A percentile compares a stretch with the other conserved stretches of the same genome.
These are phyloP conservation scores for Drosophila mojavensis DNA, from an alignment of 1,140 invertebrate species.

Conservation along the genomic window DNA sequence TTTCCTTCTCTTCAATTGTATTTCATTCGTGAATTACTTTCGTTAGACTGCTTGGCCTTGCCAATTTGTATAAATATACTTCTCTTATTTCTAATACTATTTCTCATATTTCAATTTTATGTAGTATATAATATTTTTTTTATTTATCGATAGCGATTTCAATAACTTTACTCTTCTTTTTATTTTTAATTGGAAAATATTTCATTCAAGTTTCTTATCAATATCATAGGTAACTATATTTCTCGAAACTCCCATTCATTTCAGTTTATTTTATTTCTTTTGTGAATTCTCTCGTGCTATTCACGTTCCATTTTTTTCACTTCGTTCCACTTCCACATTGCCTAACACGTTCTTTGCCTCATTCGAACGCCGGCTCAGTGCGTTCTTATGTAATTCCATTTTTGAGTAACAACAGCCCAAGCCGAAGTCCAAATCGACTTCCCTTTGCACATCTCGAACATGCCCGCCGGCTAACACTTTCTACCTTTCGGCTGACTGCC, in stretches of 20 bases:
- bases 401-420: neutral
- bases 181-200: no score
- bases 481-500: constrained; percentile 37
- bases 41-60: no score
- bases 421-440: neutral
- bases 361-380: neutral
- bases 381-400: constrained; percentile 36
- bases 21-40: neutral
- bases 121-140: no score
- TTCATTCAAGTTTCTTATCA: no score
- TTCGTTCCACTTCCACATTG: constrained; percentile 8
- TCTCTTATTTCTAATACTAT: no score
- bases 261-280: neutral
- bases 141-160: no score
- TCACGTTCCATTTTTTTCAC: constrained; percentile 16
- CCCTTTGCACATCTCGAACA: constrained; percentile 7
- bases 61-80: no score
- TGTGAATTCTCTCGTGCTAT: neutral
- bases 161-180: no score
- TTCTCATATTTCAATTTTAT: no score
- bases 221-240: no score
- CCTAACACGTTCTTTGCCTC: neutral
- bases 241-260: no score
- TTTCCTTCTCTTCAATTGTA: neutral
- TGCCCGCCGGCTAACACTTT: constrained; percentile 56